phyloP scores from a whole-genome alignment of 2,113 vertebrate species.

The Trematocara macrostoma region DNA sequence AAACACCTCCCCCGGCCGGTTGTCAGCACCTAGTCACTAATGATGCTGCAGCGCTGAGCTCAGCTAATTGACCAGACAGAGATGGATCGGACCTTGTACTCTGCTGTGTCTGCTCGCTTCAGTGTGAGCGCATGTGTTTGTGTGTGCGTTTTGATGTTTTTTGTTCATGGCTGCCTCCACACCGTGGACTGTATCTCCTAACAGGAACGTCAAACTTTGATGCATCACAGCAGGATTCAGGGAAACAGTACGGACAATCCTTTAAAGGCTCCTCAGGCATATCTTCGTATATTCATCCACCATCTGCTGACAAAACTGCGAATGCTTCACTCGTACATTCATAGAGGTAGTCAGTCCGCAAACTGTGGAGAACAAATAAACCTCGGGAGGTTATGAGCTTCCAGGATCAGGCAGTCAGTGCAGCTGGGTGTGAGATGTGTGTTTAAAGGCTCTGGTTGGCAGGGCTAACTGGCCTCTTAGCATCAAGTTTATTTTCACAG shows the following conservation, averaged over 20 bases:
- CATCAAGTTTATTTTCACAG: constrained; percentile 50
- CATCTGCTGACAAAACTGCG: background rate
- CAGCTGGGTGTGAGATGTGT: constrained; percentile 15
- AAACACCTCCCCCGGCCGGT: constrained; percentile 25
- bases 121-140: background rate
- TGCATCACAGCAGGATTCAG: background rate
- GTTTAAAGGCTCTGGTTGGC: constrained; percentile 1
- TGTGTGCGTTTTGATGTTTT: background rate
- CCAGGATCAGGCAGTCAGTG: constrained; percentile 6
- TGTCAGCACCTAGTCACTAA: constrained; percentile 64
- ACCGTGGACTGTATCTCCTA: background rate
- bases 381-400: constrained; percentile 8
- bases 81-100: constrained; percentile 59
- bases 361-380: constrained; percentile 16
- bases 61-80: constrained; percentile 65
- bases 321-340: background rate
- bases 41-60: constrained; percentile 61
- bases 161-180: background rate
- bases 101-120: constrained; percentile 32
- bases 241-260: background rate
- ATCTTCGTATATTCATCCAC: background rate
- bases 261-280: background rate
- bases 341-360: background rate
- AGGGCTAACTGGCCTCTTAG: constrained; percentile 9
- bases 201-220: background rate